Conservation (phyloP, 2,797 vertebrate species). For the Lemur catta region DNA sequence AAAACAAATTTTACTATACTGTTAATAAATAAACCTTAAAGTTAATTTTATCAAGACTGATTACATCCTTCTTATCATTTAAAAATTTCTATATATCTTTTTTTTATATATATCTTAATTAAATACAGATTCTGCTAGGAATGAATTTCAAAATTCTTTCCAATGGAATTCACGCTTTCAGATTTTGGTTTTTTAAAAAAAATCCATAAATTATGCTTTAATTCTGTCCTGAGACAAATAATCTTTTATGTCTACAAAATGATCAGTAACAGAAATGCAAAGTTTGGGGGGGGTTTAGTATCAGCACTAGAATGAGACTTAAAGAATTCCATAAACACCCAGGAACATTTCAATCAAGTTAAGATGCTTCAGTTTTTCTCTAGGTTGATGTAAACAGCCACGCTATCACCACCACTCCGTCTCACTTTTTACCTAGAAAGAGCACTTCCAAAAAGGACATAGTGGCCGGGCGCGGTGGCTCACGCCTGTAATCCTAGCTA, state of each 20-base stretch:
- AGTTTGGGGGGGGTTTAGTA: background rate
- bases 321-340: background rate
- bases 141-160: conserved; percentile 49
- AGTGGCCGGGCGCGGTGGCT: background rate
- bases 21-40: background rate
- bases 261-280: conserved; percentile 22
- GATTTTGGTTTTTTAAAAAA: conserved; percentile 10
- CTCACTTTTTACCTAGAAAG: background rate
- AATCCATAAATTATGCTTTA: background rate
- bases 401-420: background rate
- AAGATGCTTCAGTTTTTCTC: background rate
- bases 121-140: conserved; percentile 25
- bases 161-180: conserved; percentile 12
- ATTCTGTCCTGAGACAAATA: background rate
- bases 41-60: conserved; percentile 13
- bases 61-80: background rate
- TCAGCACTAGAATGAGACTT: background rate
- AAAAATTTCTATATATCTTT: background rate
- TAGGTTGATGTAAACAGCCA: background rate
- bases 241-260: background rate
- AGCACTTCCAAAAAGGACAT: background rate
- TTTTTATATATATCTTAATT: background rate
- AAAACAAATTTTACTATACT: background rate
- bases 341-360: background rate
- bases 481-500: no score